Evolutionary conservation across 2,888 invertebrate species (phyloP).

Genomic region (Lasioglossum malachurum): DNA sequence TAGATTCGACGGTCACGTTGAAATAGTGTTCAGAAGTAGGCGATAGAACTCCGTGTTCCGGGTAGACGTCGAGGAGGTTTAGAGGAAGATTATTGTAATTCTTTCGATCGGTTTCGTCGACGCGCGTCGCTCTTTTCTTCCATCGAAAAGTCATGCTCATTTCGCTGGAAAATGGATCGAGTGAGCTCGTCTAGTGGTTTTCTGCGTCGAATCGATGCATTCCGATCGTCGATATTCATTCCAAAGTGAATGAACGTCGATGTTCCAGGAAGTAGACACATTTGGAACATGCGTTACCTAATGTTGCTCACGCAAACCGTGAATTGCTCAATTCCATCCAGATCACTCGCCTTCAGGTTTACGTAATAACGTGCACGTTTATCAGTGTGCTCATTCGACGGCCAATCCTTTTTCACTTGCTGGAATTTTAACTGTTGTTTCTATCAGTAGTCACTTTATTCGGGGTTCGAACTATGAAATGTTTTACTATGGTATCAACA

Average conservation of each 20-base stretch:
- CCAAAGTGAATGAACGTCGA: background rate
- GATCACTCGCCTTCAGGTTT: constrained; percentile 20
- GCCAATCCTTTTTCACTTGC: constrained; percentile 23
- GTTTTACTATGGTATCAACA: background rate
- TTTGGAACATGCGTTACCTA: constrained; percentile 54
- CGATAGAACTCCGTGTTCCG: constrained; percentile 73
- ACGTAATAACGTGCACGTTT: constrained; percentile 36
- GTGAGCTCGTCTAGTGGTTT: background rate
- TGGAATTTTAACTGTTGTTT: constrained; percentile 20
- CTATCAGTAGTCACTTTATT: background rate
- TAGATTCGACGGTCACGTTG: constrained; percentile 73
- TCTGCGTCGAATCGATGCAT: background rate
- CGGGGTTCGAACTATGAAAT: background rate
- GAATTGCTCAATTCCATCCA: constrained; percentile 45
- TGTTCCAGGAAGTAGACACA: background rate
- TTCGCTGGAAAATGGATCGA: constrained; percentile 54
- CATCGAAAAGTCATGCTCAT: constrained; percentile 76
- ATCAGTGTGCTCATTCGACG: constrained; percentile 13
- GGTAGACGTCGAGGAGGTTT: constrained; percentile 75
- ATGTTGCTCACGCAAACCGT: constrained; percentile 63
- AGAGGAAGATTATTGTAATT: constrained; percentile 63
- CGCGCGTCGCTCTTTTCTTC: constrained; percentile 68
- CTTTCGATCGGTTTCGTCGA: constrained; percentile 5
- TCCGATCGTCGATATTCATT: background rate
- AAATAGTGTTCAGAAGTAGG: constrained; percentile 78